phyloP scores from a whole-genome alignment of 2,113 vertebrate species.

The Neomonachus schauinslandi region DNA sequence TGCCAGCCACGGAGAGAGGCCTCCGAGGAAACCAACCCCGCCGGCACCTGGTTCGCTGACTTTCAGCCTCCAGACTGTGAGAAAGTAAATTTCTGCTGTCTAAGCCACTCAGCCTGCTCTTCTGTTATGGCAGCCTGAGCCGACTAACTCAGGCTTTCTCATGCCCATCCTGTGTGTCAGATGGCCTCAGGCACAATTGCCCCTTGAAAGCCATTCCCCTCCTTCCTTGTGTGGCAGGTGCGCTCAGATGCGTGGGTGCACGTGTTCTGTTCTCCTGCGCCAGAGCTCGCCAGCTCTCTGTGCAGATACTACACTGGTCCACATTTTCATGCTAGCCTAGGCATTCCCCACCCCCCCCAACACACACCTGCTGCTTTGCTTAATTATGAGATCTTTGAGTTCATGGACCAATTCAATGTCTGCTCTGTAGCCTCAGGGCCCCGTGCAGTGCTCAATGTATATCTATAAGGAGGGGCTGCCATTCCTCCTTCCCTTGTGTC shows the following conservation, averaged over 20 bases:
- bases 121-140: no score
- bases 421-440: background rate
- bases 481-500: background rate
- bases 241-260: no score
- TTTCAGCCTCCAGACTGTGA: background rate
- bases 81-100: background rate
- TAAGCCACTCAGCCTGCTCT: background rate
- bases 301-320: no score
- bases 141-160: background rate
- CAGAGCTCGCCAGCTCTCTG: background rate
- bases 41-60: background rate
- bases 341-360: background rate
- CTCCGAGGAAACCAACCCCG: background rate
- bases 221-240: background rate
- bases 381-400: background rate
- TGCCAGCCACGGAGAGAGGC: background rate
- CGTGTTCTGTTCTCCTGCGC: background rate
- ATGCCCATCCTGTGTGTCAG: background rate
- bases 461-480: background rate
- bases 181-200: no score
- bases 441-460: fast-evolving
- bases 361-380: background rate
- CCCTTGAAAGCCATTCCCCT: background rate
- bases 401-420: background rate
- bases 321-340: background rate